Conservation (phyloP, 2,888 invertebrate species). For the Eupeodes latifasciatus region DNA sequence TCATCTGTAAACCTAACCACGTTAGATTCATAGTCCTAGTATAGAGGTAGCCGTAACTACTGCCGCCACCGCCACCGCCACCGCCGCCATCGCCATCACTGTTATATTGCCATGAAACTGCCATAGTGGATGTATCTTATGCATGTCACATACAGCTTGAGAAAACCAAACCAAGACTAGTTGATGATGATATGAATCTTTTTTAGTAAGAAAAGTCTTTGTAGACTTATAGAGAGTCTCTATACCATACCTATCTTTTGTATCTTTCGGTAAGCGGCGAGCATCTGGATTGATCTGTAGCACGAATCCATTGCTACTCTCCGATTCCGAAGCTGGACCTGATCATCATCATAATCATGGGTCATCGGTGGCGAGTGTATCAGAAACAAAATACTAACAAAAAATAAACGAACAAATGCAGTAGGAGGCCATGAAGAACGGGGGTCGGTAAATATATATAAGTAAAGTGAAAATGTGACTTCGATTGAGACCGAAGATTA, state of each 20-base stretch:
- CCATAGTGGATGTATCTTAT: slow-evolving; percentile 45
- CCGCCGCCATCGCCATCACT: background rate
- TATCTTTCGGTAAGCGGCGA: slow-evolving; percentile 47
- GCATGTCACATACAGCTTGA: slow-evolving; percentile 68
- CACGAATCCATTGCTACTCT: slow-evolving; percentile 70
- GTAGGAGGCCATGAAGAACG: background rate
- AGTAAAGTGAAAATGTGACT: slow-evolving; percentile 57
- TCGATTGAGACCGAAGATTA: slow-evolving; percentile 61
- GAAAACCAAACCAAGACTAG: slow-evolving; percentile 45
- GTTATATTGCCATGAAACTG: slow-evolving; percentile 19
- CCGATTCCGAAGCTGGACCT: slow-evolving; percentile 45
- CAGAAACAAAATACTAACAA: background rate
- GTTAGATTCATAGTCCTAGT: slow-evolving; percentile 28
- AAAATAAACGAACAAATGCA: too few relatives aligned
- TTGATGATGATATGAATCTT: slow-evolving; percentile 68
- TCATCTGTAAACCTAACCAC: slow-evolving; percentile 38
- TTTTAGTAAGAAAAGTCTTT: slow-evolving; percentile 48
- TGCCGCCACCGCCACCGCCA: background rate
- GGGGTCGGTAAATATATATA: background rate
- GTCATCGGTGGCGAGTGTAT: slow-evolving; percentile 53
- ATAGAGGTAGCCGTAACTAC: slow-evolving; percentile 1
- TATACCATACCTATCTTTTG: slow-evolving; percentile 27
- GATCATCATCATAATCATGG: slow-evolving; percentile 70
- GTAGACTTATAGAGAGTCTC: slow-evolving; percentile 17
- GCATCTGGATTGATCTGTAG: slow-evolving; percentile 74